Conservation (phyloP, 2,797 vertebrate genomes). For the Gadopsis marmoratus region DNA sequence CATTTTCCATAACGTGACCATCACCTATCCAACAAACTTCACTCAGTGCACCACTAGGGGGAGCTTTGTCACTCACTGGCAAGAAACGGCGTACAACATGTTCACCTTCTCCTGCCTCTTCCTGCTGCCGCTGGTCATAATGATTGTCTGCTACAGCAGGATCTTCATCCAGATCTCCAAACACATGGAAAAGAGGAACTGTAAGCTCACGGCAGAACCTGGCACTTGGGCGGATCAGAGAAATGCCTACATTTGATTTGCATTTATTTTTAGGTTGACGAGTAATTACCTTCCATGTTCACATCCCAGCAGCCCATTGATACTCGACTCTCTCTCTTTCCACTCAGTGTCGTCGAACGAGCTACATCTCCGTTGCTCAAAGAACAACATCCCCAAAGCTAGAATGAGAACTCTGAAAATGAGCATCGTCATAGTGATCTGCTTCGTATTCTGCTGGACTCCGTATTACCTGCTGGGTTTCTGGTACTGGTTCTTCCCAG, state of each 20-base stretch:
- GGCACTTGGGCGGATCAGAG: neutral
- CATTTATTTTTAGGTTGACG: neutral
- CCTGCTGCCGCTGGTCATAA: constrained; percentile 89
- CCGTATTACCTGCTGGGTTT: constrained; percentile 94
- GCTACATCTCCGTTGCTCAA: constrained; percentile 87
- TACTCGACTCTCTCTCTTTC: neutral
- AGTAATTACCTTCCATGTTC: neutral
- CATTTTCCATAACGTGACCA: constrained; percentile 86
- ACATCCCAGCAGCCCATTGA: neutral
- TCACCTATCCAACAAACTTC: constrained; percentile 85
- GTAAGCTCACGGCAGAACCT: constrained; percentile 74
- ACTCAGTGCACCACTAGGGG: constrained; percentile 90
- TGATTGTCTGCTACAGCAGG: constrained; percentile 88
- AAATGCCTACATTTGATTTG: neutral
- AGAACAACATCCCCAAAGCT: constrained; percentile 91
- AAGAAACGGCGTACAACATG: constrained; percentile 91
- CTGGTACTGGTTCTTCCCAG: constrained; percentile 97
- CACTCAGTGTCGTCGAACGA: constrained; percentile 79
- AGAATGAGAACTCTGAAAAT: constrained; percentile 92
- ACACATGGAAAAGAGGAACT: constrained; percentile 82
- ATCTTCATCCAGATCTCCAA: constrained; percentile 90
- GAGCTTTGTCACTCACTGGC: constrained; percentile 88
- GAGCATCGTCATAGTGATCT: constrained; percentile 92
- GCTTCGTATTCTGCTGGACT: constrained; percentile 94
- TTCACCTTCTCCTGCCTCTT: constrained; percentile 90